Conservation (phyloP, 2,888 invertebrate species). For the Rhingia rostrata region DNA sequence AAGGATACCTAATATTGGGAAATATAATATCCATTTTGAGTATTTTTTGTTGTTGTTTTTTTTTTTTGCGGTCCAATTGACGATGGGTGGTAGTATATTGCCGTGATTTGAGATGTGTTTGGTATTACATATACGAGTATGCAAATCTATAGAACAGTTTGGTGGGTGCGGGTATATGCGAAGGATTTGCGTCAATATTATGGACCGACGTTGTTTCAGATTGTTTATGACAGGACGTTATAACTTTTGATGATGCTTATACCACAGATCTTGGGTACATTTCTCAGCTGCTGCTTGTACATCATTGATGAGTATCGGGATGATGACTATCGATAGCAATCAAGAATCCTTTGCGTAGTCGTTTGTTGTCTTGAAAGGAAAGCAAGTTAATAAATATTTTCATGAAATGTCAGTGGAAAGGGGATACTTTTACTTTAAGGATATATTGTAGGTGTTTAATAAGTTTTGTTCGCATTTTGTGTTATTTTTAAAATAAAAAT, state of each 20-base stretch:
- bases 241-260: constrained; percentile 62
- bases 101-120: constrained; percentile 46
- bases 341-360: constrained; percentile 13
- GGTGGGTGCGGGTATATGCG: background rate
- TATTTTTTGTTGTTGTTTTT: constrained; percentile 11
- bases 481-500: too few species aligned
- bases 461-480: too few species aligned
- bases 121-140: constrained; percentile 9
- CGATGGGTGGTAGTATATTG: constrained; percentile 25
- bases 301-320: constrained; percentile 45
- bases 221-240: constrained; percentile 72
- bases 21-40: constrained; percentile 61
- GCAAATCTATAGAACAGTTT: constrained; percentile 42
- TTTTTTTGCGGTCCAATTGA: constrained; percentile 63
- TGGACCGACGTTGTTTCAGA: constrained; percentile 57
- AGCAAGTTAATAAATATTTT: constrained; percentile 31
- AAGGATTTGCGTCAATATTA: constrained; percentile 46
- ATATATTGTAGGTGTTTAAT: too few species aligned
- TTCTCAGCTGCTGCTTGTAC: constrained; percentile 11
- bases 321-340: constrained; percentile 38
- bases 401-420: background rate
- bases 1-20: constrained; percentile 71
- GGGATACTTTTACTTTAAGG: too few species aligned
- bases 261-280: background rate
- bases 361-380: constrained; percentile 13